Evolutionary conservation across 2,797 vertebrate species (phyloP).

Genomic region (Pempheris klunzingeri): DNA sequence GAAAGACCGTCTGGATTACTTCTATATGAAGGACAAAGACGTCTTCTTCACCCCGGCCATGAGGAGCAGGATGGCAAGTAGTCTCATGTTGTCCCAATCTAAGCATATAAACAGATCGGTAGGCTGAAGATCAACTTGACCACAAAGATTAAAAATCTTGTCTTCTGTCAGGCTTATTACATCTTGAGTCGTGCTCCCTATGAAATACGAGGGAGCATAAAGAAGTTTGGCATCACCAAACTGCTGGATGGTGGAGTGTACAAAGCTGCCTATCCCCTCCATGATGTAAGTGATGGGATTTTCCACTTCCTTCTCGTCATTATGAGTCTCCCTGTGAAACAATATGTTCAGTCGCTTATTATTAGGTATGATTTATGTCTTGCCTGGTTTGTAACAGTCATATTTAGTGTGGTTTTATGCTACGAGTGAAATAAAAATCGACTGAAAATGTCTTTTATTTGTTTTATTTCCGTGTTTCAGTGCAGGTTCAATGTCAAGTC

Average conservation of each 20-base stretch:
- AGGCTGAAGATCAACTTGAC: background rate
- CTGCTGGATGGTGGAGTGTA: slow-evolving; percentile 91
- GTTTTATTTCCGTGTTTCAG: slow-evolving; percentile 71
- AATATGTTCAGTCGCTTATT: background rate
- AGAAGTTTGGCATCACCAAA: slow-evolving; percentile 94
- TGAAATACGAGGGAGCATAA: slow-evolving; percentile 84
- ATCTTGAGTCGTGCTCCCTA: slow-evolving; percentile 92
- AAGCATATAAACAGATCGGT: background rate
- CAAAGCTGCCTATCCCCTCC: slow-evolving; percentile 94
- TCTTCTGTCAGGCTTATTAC: slow-evolving; percentile 88
- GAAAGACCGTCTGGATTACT: slow-evolving; percentile 88
- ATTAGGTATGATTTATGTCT: background rate
- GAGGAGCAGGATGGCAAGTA: slow-evolving; percentile 93
- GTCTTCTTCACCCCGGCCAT: slow-evolving; percentile 93
- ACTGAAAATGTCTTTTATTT: background rate
- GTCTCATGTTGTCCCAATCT: background rate
- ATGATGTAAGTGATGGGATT: slow-evolving; percentile 88
- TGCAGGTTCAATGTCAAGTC: slow-evolving; percentile 87
- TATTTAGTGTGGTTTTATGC: background rate
- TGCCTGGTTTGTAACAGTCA: background rate
- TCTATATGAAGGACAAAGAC: slow-evolving; percentile 87
- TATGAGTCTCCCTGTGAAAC: background rate
- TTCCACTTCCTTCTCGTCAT: too few relatives aligned
- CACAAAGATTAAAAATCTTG: background rate
- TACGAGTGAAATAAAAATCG: background rate